Evolutionary conservation across 2,888 invertebrate genomes (phyloP).

Genomic region (Diarsia rubi): DNA sequence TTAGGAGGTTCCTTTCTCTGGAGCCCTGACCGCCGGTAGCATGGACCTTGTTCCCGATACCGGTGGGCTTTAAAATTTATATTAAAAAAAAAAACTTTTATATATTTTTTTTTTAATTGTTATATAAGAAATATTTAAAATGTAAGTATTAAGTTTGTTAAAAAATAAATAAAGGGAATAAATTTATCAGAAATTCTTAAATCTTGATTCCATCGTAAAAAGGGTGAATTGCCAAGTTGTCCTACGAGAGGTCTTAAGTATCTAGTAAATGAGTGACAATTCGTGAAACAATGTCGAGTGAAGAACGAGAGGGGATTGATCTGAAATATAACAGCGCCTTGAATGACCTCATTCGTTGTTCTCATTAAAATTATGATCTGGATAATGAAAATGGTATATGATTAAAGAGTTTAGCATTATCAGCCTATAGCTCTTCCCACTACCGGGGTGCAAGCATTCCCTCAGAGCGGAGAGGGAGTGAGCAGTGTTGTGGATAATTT

Average conservation of each 20-base stretch:
- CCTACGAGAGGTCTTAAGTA: not conserved
- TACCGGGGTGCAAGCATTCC: not conserved
- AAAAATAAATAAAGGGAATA: too few species aligned
- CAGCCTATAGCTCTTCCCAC: not conserved
- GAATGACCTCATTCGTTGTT: constrained; percentile 66
- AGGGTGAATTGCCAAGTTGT: not conserved
- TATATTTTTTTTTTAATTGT: too few species aligned
- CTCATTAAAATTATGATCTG: constrained; percentile 37
- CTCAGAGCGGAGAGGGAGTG: not conserved
- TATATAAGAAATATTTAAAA: too few species aligned
- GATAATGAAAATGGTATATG: constrained; percentile 15
- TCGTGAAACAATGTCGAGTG: constrained; percentile 41
- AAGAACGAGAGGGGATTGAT: constrained; percentile 33
- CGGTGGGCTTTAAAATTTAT: too few species aligned
- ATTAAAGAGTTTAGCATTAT: not conserved
- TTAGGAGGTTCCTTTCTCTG: too few species aligned
- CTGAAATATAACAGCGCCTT: constrained; percentile 38
- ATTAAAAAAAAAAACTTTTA: too few species aligned
- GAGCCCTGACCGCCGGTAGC: too few species aligned
- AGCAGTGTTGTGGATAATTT: not conserved
- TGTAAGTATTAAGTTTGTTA: too few species aligned
- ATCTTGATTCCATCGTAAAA: not conserved
- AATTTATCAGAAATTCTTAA: not conserved
- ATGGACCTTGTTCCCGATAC: too few species aligned
- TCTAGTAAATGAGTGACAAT: not conserved